A percentile compares a stretch with the other conserved stretches of the same genome.
Conservation (phyloP, 2,113 vertebrate genomes). For the Pelvicachromis taeniatus region DNA sequence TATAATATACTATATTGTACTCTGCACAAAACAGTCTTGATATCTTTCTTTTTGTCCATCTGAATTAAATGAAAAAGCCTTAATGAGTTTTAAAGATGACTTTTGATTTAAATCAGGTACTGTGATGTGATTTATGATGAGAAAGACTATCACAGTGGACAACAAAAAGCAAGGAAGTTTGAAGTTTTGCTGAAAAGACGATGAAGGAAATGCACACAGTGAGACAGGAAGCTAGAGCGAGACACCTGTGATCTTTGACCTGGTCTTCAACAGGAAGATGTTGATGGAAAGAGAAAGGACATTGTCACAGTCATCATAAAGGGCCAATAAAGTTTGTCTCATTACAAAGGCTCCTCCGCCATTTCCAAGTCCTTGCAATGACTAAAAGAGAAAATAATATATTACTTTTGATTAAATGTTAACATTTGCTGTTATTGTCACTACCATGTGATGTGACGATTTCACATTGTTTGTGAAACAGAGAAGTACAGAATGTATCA, state of each 20-base stretch:
- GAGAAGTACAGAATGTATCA: background rate
- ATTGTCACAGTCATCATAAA: background rate
- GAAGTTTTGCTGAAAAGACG: conserved; percentile 49
- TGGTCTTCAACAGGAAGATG: conserved; percentile 67
- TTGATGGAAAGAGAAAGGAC: conserved; percentile 51
- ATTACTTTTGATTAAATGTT: background rate
- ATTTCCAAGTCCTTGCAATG: background rate
- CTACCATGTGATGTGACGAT: background rate
- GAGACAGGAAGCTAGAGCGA: conserved; percentile 65
- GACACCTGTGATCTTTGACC: conserved; percentile 74
- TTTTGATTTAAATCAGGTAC: background rate
- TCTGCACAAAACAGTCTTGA: background rate
- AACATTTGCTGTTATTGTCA: background rate
- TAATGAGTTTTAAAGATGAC: background rate
- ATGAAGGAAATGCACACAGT: conserved; percentile 51
- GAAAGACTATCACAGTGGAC: background rate
- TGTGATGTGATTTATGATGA: background rate
- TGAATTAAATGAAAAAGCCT: background rate
- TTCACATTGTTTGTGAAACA: background rate
- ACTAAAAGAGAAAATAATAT: background rate
- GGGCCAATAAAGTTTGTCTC: background rate
- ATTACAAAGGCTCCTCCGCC: background rate
- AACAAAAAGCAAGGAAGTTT: background rate
- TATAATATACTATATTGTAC: background rate
- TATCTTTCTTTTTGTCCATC: background rate